Evolutionary conservation across 2,113 vertebrate genomes (phyloP).

Genomic region (Pterocles gutturalis): DNA sequence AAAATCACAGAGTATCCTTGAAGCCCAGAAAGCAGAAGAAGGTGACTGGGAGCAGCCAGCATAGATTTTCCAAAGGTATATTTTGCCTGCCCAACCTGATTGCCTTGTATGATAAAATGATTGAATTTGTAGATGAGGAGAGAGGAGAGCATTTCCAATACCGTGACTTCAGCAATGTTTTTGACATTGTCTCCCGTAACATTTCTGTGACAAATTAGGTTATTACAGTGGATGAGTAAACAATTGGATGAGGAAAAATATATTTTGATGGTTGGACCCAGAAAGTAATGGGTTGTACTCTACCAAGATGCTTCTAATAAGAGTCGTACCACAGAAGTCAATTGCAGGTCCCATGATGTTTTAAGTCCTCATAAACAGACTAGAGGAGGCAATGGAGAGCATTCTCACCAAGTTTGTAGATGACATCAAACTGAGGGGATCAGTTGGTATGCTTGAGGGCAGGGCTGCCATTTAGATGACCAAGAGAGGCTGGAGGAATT

Average conservation of each 20-base stretch:
- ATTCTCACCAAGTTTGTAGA: background rate
- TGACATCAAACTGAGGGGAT: background rate
- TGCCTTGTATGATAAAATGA: background rate
- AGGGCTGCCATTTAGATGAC: background rate
- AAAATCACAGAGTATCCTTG: background rate
- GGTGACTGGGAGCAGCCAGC: rapidly evolving
- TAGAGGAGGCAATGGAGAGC: background rate
- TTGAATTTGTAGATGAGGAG: background rate
- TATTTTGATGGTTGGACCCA: background rate
- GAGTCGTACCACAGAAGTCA: background rate
- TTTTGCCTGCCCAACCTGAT: background rate
- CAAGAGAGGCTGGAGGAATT: background rate
- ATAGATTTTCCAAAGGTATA: background rate
- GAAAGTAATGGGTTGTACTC: background rate
- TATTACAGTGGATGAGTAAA: background rate
- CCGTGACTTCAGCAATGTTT: background rate
- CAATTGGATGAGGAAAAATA: background rate
- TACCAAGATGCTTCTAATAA: background rate
- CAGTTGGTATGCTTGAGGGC: background rate
- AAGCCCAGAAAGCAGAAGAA: background rate
- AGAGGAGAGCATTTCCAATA: background rate
- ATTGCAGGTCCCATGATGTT: background rate
- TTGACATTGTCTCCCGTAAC: background rate
- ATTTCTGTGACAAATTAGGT: background rate
- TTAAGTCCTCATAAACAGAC: background rate